Base-by-base conservation (phyloP, 2,113 vertebrate genomes). In the Actenoides lindsayi region DNA sequence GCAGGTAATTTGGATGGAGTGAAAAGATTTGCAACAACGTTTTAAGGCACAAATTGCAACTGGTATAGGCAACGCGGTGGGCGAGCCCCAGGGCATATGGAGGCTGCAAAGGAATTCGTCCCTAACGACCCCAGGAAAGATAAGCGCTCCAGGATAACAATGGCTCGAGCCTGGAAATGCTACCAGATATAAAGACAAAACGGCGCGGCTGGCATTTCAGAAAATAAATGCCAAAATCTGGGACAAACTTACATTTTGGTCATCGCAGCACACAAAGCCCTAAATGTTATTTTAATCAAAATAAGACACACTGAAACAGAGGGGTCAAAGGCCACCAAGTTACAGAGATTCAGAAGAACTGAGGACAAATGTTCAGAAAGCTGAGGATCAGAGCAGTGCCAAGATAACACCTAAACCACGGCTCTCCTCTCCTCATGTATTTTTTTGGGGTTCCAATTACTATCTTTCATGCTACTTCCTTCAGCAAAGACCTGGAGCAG, bases 401-500 rank as follows among this genome's bases (percentile, higher is more conserved):
- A 60, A 74, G 11, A 44, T 90, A 90, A 87, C 1, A 4, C 5
- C 4, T 1, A 62, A 71, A 90, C 24, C 71, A 53, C 6, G 81
- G 18, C 42, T 65, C 23, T 83, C 17, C 53, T 60, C 33, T 83
- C 50, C 28, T 96, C 73, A 96, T 83, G 82, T 71, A 78, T 84
- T 94, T 87, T 82, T 90, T 86, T 85, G 60, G 48, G 33, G 35
- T 94, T 95, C 73, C 67, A 93, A 21, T 79, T 92, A 82, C 73
- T 42, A 39, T 84, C 41, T 91, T 96, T 62, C 69, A 82, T 5
- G 16, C 17, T 68, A 65, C 28, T 84, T 86, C 69, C 62, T 94
- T 90, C 65, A 83, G 24, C 15, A 83, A 41, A 93, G 54, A 85
- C 24, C 39, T 33, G 27, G 88, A 94, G 93, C 25, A 86, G 16